These are phyloP conservation scores for Clangula hyemalis DNA, from an alignment of 2,797 vertebrate genomes.

Conservation along the genomic window DNA sequence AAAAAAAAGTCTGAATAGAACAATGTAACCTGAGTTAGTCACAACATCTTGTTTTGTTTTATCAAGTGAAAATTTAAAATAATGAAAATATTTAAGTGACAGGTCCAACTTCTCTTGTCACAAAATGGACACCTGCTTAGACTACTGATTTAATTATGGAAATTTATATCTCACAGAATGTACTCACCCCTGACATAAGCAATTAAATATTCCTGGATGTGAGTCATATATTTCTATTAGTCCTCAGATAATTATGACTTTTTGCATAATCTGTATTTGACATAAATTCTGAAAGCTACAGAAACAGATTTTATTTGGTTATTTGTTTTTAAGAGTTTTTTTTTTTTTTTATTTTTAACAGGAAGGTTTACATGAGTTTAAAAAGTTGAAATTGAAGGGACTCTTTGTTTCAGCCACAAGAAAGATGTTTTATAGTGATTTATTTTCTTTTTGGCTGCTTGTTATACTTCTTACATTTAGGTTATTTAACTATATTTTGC, in stretches of 20 bases:
- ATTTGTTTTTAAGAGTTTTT: neutral
- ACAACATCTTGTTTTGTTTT: neutral
- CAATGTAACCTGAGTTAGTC: rapidly evolving
- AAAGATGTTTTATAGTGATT: neutral
- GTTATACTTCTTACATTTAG: neutral
- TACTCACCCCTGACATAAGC: neutral
- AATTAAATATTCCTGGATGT: neutral
- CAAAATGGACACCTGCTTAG: neutral
- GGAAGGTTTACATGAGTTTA: neutral
- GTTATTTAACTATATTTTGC: neutral
- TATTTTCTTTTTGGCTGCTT: neutral
- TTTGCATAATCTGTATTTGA: neutral
- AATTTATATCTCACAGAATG: neutral
- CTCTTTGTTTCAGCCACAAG: neutral
- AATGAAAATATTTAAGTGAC: neutral
- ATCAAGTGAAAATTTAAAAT: neutral
- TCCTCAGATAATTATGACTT: neutral
- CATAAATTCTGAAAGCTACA: neutral
- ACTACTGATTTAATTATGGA: neutral
- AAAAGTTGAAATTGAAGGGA: neutral
- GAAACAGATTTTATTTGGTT: neutral
- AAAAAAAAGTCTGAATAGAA: neutral
- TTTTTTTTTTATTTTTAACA: neutral
- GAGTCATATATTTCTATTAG: neutral
- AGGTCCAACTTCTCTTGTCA: neutral